These are phyloP conservation scores for Cherax destructor DNA, from an alignment of 1,140 invertebrate genomes.

Conservation along the genomic window DNA sequence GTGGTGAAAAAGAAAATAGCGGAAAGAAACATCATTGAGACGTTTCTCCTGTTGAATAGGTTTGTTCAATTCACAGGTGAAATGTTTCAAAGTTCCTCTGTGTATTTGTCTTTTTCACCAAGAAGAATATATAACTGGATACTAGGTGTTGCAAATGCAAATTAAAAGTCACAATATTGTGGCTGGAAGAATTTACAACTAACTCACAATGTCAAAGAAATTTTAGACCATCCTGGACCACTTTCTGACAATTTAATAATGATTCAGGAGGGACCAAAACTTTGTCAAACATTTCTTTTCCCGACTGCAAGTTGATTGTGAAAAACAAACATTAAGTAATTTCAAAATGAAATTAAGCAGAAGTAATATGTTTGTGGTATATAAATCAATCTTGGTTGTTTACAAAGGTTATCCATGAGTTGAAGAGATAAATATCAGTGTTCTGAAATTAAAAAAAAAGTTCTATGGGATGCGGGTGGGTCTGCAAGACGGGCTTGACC, in stretches of 20 bases:
- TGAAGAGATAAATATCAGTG: background rate
- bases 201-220: too few species aligned
- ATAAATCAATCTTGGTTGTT: background rate
- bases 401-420: background rate
- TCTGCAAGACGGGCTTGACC: slow-evolving; percentile 11
- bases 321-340: background rate
- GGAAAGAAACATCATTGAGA: too few species aligned
- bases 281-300: too few species aligned
- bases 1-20: too few species aligned
- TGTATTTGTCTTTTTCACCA: background rate
- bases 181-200: too few species aligned
- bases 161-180: too few species aligned
- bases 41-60: too few species aligned
- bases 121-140: background rate
- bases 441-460: background rate
- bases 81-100: background rate
- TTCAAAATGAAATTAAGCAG: background rate
- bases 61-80: background rate
- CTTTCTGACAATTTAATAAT: too few species aligned
- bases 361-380: background rate
- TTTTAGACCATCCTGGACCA: too few species aligned
- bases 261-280: too few species aligned
- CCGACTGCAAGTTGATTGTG: too few species aligned
- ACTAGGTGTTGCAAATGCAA: background rate
- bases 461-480: slow-evolving; percentile 37